Conservation (phyloP, 2,797 vertebrate genomes). For the Moxostoma hubbsi region DNA sequence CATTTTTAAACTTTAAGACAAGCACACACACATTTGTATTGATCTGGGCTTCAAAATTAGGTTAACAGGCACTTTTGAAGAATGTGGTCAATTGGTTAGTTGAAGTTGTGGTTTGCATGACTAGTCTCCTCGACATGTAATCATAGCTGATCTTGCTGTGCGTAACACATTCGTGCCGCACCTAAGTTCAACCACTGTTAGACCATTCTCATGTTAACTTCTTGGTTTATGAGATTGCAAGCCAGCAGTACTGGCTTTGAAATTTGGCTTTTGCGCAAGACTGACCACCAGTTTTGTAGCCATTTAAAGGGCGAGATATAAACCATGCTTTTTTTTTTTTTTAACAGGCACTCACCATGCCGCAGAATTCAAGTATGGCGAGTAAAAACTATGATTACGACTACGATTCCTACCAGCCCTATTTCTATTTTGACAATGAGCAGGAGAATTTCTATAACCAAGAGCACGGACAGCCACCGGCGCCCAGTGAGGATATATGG, state of each 20-base stretch:
- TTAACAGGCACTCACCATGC: slow-evolving; percentile 72
- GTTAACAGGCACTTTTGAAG: no score
- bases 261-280: background rate
- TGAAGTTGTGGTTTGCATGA: background rate
- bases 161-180: background rate
- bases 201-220: background rate
- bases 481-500: slow-evolving; percentile 93
- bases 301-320: slow-evolving; percentile 15
- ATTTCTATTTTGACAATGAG: slow-evolving; percentile 85
- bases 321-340: slow-evolving; percentile 16
- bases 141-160: background rate
- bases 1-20: no score
- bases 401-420: slow-evolving; percentile 86
- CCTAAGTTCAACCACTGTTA: background rate
- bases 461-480: slow-evolving; percentile 82
- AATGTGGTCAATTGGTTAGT: background rate
- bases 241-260: background rate
- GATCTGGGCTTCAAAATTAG: no score
- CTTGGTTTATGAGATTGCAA: background rate
- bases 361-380: slow-evolving; percentile 77
- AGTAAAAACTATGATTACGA: slow-evolving; percentile 86
- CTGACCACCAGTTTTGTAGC: background rate
- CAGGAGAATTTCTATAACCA: slow-evolving; percentile 89
- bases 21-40: no score
- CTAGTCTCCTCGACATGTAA: background rate